Percentiles rank a stretch among this genome's conserved stretches.
phyloP scores from a whole-genome alignment of 2,888 invertebrate species.

The Amaurobius ferox region DNA sequence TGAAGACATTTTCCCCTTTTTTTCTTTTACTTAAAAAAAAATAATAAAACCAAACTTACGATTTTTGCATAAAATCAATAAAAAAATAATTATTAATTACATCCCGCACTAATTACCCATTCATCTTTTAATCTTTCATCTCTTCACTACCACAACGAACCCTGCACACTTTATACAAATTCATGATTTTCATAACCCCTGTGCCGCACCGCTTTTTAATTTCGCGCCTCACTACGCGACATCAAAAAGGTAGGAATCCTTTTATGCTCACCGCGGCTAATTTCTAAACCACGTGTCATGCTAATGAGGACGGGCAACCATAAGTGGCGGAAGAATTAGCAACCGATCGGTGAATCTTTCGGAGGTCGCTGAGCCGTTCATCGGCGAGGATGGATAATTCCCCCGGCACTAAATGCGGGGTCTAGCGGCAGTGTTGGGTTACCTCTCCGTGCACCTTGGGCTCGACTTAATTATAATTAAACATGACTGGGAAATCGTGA shows the following conservation, averaged over 20 bases:
- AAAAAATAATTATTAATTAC: too few relatives aligned
- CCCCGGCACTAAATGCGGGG: neutral
- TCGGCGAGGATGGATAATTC: neutral
- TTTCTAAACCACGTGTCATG: neutral
- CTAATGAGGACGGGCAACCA: neutral
- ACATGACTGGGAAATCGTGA: too few relatives aligned
- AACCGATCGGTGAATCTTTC: neutral
- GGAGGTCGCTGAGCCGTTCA: neutral
- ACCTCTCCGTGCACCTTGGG: too few relatives aligned
- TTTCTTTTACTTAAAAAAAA: too few relatives aligned
- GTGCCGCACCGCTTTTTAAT: neutral
- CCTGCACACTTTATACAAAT: neutral
- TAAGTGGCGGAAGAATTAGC: constrained; percentile 1
- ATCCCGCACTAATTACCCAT: too few relatives aligned
- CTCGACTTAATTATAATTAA: too few relatives aligned
- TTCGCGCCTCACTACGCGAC: neutral
- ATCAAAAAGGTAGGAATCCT: neutral
- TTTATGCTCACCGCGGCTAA: constrained; percentile 4
- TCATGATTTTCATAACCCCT: neutral
- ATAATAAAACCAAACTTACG: too few relatives aligned
- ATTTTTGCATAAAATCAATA: too few relatives aligned
- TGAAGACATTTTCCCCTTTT: too few relatives aligned
- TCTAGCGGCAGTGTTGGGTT: too few relatives aligned
- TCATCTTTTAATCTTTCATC: too few relatives aligned
- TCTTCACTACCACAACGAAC: too few relatives aligned